Evolutionary conservation across 2,113 vertebrate genomes (phyloP).

Genomic region (Excalfactoria chinensis): DNA sequence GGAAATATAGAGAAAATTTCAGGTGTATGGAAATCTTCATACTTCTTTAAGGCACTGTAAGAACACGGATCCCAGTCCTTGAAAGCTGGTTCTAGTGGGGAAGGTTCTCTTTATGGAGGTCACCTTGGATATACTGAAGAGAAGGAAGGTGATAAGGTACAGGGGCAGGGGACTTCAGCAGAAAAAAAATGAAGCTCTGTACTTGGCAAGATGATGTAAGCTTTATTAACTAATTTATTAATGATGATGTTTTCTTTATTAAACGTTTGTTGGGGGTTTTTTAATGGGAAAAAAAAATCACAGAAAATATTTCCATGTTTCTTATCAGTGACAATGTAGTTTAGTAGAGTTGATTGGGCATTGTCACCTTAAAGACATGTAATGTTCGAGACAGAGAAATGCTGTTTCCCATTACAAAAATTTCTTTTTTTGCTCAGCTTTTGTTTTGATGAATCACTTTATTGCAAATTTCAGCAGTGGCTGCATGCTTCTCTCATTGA

Average conservation of each 20-base stretch:
- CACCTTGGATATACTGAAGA: neutral
- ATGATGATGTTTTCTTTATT: neutral
- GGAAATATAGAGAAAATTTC: neutral
- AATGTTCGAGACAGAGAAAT: neutral
- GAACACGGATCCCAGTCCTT: neutral
- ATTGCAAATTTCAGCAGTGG: neutral
- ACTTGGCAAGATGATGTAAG: neutral
- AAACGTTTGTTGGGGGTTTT: neutral
- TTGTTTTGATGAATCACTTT: neutral
- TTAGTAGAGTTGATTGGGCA: neutral
- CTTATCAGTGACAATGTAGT: neutral
- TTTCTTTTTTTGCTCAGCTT: neutral
- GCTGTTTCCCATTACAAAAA: neutral
- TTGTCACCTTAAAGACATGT: neutral
- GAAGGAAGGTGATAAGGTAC: neutral
- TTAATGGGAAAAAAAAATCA: neutral
- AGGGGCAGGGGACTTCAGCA: neutral
- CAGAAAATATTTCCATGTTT: neutral
- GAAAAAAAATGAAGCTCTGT: neutral
- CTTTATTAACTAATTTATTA: no score
- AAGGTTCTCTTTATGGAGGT: neutral
- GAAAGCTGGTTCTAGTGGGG: neutral
- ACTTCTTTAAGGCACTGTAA: rapidly evolving
- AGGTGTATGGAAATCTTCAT: neutral
- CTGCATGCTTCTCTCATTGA: neutral